These are phyloP conservation scores for Drymodes brunneopygia DNA, from an alignment of 2,113 vertebrate species.

Conservation along the genomic window DNA sequence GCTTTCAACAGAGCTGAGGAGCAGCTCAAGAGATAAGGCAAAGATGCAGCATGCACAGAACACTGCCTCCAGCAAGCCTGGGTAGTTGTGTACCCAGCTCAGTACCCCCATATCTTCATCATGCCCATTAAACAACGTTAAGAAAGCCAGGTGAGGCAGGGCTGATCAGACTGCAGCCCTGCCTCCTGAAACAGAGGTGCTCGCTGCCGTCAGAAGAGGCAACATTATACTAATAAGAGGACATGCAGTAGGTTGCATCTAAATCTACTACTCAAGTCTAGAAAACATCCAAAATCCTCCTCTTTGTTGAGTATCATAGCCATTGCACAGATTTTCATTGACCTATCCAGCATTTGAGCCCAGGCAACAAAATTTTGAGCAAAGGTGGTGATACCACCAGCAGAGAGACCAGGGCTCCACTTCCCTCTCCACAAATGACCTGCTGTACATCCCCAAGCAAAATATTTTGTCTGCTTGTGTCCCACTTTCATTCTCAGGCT, in stretches of 20 bases:
- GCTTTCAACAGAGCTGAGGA: too few species aligned
- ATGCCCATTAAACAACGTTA: fast-evolving
- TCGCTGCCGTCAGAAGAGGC: background rate
- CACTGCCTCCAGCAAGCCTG: background rate
- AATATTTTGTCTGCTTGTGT: background rate
- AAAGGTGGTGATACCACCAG: background rate
- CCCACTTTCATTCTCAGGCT: background rate
- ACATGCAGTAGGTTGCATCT: background rate
- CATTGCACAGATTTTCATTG: background rate
- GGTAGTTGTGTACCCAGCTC: fast-evolving
- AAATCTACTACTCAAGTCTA: background rate
- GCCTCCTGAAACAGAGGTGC: background rate
- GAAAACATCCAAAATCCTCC: background rate
- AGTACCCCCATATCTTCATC: fast-evolving
- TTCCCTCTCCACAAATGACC: background rate
- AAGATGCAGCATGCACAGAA: background rate
- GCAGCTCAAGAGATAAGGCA: background rate
- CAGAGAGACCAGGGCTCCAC: background rate
- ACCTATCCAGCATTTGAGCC: background rate
- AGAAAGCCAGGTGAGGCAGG: fast-evolving
- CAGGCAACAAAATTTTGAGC: background rate
- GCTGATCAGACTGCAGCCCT: background rate
- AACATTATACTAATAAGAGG: background rate
- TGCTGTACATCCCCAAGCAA: background rate
- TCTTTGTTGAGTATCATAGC: background rate